Percentiles rank a stretch among this genome's conserved stretches.
Conservation (phyloP, 2,113 vertebrate species). For the Ondatra zibethicus region DNA sequence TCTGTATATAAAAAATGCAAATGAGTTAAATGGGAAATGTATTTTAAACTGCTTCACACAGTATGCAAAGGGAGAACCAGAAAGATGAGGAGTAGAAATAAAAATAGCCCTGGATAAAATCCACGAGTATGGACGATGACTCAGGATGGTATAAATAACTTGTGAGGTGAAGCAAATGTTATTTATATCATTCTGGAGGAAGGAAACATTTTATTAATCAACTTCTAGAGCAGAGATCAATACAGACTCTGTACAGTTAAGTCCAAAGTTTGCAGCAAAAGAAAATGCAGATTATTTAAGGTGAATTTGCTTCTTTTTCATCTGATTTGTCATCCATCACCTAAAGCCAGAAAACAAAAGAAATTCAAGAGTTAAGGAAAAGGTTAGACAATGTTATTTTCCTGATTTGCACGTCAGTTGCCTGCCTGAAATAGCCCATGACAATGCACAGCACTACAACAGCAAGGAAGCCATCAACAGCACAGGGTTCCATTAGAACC, state of each 20-base stretch:
- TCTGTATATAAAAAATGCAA: conserved; percentile 31
- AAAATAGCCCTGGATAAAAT: conserved; percentile 72
- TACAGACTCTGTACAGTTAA: conserved; percentile 60
- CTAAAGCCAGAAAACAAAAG: conserved; percentile 81
- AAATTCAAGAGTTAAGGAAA: conserved; percentile 59
- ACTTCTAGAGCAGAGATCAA: conserved; percentile 57
- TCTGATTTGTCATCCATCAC: conserved; percentile 87
- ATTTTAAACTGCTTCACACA: conserved; percentile 57
- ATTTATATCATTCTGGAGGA: conserved; percentile 66
- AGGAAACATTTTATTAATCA: conserved; percentile 65
- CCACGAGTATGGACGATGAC: conserved; percentile 51
- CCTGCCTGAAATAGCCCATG: conserved; percentile 30
- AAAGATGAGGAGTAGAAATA: conserved; percentile 70
- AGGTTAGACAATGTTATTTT: conserved; percentile 34
- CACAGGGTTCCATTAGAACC: conserved; percentile 20
- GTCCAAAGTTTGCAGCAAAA: conserved; percentile 56
- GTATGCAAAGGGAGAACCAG: conserved; percentile 61
- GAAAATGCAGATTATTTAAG: conserved; percentile 76
- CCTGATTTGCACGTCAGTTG: conserved; percentile 44
- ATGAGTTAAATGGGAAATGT: conserved; percentile 39
- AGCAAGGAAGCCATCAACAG: not conserved
- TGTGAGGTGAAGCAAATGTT: conserved; percentile 42
- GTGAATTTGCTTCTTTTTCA: conserved; percentile 86
- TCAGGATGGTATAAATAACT: conserved; percentile 73
- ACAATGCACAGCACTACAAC: not conserved